These are phyloP conservation scores for Scelioninae gen. 1 DNA, from an alignment of 2,888 invertebrate genomes.

Conservation along the genomic window DNA sequence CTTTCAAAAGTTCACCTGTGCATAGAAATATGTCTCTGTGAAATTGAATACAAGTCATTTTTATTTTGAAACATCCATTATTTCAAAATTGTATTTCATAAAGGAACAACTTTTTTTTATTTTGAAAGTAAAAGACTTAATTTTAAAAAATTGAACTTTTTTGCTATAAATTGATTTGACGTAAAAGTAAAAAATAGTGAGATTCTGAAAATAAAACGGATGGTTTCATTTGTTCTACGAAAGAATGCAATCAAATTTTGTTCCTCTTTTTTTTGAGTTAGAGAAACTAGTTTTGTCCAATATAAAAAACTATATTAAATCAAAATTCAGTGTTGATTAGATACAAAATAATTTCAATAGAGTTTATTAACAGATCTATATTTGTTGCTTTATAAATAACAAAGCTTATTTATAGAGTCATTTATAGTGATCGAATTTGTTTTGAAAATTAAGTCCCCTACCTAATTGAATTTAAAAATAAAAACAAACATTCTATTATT, in stretches of 20 bases:
- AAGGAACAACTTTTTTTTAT: too few relatives aligned
- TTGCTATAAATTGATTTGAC: not conserved
- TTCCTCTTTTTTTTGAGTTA: not conserved
- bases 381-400: not conserved
- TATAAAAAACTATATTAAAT: not conserved
- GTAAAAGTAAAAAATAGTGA: not conserved
- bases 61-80: too few relatives aligned
- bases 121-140: not conserved
- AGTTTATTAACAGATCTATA: not conserved
- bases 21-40: not conserved
- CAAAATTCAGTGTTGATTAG: not conserved
- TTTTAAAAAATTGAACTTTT: not conserved
- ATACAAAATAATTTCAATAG: not conserved
- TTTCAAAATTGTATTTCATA: too few relatives aligned
- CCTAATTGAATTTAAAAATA: too few relatives aligned
- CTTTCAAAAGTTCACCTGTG: slow-evolving; percentile 1
- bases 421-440: too few relatives aligned
- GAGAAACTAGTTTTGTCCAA: not conserved
- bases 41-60: too few relatives aligned
- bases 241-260: not conserved
- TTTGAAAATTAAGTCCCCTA: too few relatives aligned
- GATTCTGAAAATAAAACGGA: not conserved
- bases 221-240: not conserved
- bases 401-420: too few relatives aligned
- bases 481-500: too few relatives aligned